Base-by-base conservation (phyloP, 2,888 invertebrate genomes). In the Ypsolopha sequella region DNA sequence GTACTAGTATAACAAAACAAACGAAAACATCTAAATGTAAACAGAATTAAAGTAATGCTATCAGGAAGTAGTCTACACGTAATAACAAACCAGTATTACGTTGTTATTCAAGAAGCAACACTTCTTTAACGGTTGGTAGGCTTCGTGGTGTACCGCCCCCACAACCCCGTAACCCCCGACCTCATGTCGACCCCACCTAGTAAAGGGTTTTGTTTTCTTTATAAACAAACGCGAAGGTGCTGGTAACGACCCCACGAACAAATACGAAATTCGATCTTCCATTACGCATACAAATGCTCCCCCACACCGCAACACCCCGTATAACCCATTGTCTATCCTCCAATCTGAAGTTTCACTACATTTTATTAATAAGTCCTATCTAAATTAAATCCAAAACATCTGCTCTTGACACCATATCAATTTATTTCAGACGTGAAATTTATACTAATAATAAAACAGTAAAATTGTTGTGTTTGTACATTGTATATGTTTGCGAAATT, bases 251-350 rank as follows among this genome's bases (percentile, higher is more conserved):
- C 80, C 81, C 70, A 72, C 73, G 79, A 81, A 84, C 82, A 86
- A 86, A 86, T 81, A 86, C 81, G 82, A 85, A 85, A 86, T 84
- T 85, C 80, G 82, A 85, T 86, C 81, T 76, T 70, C 80, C 76
- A 85, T 84, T 81, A 80, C 82, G 78, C 80, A 81, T 82, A 85
- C 82, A 81, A 50, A 84, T 80, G 70, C 70, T 76, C 75, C 82
- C 73, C 67, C 63, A 61, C 57, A 56, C 9, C 39, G 49, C 41
- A 10, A n/a, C 33, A 33, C 33, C 33, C 11, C 14, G n/a, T 49
- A 4, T 13, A 50, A 9, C 41, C 11, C 11, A 51, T 51, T 51
- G 45, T 51, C 50, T 51, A 43, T 50, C 34, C 43, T 13, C 9
- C 50, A 34, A 11, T 50, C 14, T 43, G 36, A 50, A 24, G 24